A percentile compares a stretch with the other conserved stretches of the same genome.
These are phyloP conservation scores for Dysmachus trigonus DNA, from an alignment of 2,888 invertebrate species.

Conservation along the genomic window DNA sequence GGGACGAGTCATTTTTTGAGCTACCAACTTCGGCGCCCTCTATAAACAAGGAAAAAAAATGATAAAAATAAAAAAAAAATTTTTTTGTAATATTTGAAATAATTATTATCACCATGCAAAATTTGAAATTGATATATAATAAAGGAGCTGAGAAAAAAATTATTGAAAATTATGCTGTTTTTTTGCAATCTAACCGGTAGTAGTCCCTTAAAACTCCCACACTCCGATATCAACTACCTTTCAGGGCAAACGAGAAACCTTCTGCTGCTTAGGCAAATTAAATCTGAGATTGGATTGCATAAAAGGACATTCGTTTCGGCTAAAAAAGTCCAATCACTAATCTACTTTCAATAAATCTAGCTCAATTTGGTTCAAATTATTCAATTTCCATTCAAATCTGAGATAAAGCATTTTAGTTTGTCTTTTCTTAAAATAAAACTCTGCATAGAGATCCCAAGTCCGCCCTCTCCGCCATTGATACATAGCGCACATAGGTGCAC, in stretches of 20 bases:
- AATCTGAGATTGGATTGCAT: not conserved
- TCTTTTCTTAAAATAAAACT: not conserved
- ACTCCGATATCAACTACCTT: not conserved
- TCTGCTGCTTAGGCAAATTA: not conserved
- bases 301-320: not conserved
- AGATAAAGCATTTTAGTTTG: not conserved
- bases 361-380: not conserved
- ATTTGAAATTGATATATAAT: too few species aligned
- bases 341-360: not conserved
- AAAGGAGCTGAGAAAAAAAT: too few species aligned
- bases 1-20: too few species aligned
- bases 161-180: too few species aligned
- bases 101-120: too few species aligned
- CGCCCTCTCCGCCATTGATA: not conserved
- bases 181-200: too few species aligned
- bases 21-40: too few species aligned
- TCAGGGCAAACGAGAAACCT: not conserved
- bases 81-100: too few species aligned
- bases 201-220: not conserved
- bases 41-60: too few species aligned
- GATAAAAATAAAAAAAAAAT: too few species aligned
- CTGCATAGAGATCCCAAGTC: not conserved
- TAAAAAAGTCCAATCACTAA: not conserved
- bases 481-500: constrained; percentile 1
- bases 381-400: not conserved